Evolutionary conservation across 2,113 vertebrate genomes (phyloP).

Genomic region (Hystrix brachyura): DNA sequence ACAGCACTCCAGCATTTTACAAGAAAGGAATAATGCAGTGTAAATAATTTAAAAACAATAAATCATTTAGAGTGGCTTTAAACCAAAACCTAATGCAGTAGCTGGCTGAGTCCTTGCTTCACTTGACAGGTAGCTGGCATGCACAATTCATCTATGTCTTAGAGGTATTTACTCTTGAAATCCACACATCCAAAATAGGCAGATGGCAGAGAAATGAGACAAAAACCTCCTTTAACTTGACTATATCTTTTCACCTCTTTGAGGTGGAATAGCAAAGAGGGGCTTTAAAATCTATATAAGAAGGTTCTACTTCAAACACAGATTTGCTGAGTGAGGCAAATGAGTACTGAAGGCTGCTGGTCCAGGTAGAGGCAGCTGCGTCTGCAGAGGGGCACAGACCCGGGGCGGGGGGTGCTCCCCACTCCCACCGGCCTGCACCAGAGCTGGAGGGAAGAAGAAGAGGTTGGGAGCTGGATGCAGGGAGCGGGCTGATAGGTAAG

Average conservation of each 20-base stretch:
- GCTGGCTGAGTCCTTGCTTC: constrained; percentile 75
- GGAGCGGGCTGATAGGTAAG: neutral
- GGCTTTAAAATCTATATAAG: neutral
- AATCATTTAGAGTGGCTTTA: constrained; percentile 84
- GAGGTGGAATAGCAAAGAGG: neutral
- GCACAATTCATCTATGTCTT: constrained; percentile 49
- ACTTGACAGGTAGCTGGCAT: constrained; percentile 79
- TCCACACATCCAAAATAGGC: constrained; percentile 18
- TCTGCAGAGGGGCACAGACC: neutral
- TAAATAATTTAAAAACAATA: constrained; percentile 86
- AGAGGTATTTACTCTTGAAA: constrained; percentile 67
- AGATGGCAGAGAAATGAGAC: constrained; percentile 3
- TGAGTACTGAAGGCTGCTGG: constrained; percentile 68
- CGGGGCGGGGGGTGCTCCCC: neutral
- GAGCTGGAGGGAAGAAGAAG: neutral
- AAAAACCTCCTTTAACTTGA: neutral
- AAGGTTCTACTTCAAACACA: constrained; percentile 41
- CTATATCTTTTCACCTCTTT: neutral
- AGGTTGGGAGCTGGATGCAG: neutral
- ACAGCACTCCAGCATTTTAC: constrained; percentile 79
- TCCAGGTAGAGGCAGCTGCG: neutral
- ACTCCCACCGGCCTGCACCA: neutral
- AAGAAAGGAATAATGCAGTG: constrained; percentile 81
- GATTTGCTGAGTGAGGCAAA: constrained; percentile 77
- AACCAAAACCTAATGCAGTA: constrained; percentile 82